phyloP scores from a whole-genome alignment of 1,140 invertebrate genomes.

The Pseudomyrmex cubaensis region DNA sequence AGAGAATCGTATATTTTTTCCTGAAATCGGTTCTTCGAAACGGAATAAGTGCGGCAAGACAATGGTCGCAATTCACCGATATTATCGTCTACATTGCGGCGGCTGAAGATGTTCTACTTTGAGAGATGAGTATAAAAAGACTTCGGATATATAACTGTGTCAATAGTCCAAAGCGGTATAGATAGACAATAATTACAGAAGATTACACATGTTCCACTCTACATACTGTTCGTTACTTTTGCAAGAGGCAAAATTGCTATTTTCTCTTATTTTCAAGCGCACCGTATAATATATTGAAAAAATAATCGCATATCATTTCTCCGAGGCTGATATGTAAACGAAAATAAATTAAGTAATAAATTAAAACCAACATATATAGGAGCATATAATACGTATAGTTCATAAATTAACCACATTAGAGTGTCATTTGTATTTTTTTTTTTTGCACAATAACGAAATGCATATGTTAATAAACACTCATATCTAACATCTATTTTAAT shows the following conservation, averaged over 20 bases:
- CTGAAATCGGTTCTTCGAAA: slow-evolving; percentile 39
- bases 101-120: slow-evolving; percentile 12
- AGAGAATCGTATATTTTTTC: slow-evolving; percentile 42
- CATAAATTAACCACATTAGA: background rate
- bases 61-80: slow-evolving; percentile 27
- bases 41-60: slow-evolving; percentile 21
- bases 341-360: slow-evolving; percentile 34
- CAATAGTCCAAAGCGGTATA: background rate
- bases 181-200: slow-evolving; percentile 25
- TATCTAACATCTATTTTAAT: background rate
- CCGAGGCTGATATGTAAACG: background rate
- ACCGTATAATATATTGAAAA: background rate
- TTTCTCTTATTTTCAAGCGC: background rate
- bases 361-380: background rate
- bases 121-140: slow-evolving; percentile 26
- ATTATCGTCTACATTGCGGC: slow-evolving; percentile 37
- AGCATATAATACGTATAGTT: background rate
- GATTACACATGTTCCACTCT: background rate
- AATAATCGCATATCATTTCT: background rate
- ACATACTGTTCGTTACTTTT: background rate
- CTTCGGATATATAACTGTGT: background rate
- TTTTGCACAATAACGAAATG: background rate
- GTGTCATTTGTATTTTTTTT: background rate
- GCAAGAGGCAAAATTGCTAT: slow-evolving; percentile 13
- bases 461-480: background rate